Percentiles rank a stretch among this genome's conserved stretches.
Evolutionary conservation across 2,888 invertebrate genomes (phyloP).

Genomic region (Harpagoxenus sublaevis): DNA sequence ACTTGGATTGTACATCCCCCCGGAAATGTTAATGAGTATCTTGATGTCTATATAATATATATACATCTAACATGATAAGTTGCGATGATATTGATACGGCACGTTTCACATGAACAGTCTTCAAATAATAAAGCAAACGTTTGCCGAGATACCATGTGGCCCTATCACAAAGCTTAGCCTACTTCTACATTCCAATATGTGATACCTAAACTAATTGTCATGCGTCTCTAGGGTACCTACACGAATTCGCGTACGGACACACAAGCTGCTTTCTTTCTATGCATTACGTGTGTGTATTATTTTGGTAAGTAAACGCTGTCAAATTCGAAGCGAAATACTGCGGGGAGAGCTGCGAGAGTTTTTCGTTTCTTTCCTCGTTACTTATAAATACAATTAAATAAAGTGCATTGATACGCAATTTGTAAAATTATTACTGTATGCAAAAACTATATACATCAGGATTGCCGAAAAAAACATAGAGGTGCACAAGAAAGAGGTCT

Average conservation of each 20-base stretch:
- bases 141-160: neutral
- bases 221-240: constrained; percentile 19
- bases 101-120: constrained; percentile 21
- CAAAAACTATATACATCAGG: neutral
- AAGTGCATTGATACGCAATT: neutral
- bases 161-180: neutral
- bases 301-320: neutral
- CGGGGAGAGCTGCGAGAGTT: neutral
- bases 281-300: neutral
- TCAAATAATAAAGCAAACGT: constrained; percentile 8
- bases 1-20: constrained; percentile 36
- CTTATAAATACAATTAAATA: constrained; percentile 4
- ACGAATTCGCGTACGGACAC: neutral
- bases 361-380: neutral
- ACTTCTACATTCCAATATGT: constrained; percentile 23
- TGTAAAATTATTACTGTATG: neutral
- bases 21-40: constrained; percentile 28
- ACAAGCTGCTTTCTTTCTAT: constrained; percentile 10
- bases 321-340: constrained; percentile 17
- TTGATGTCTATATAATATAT: constrained; percentile 25
- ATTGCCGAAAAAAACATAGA: neutral
- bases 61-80: constrained; percentile 17
- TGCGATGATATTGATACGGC: neutral
- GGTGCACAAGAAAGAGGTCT: neutral
- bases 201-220: constrained; percentile 28